Percentiles rank a stretch among this genome's conserved stretches.
Evolutionary conservation across 2,113 vertebrate genomes (phyloP).

Genomic region (Tragelaphus scriptus): DNA sequence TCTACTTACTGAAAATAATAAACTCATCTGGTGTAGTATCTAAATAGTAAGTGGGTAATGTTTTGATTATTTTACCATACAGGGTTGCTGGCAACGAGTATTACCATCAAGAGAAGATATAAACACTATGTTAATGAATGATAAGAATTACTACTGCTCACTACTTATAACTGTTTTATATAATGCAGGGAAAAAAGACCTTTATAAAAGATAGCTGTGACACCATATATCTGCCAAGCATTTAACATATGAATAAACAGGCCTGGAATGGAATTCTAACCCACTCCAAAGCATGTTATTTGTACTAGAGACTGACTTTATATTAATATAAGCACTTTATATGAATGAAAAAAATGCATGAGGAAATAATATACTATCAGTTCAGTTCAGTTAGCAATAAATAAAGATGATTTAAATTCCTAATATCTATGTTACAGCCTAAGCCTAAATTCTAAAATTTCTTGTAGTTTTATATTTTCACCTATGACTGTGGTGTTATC

Average conservation of each 20-base stretch:
- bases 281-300: background rate
- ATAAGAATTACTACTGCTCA: background rate
- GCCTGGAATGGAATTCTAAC: conserved; percentile 15
- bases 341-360: background rate
- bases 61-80: background rate
- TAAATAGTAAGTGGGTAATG: background rate
- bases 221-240: background rate
- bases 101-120: background rate
- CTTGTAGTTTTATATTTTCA: background rate
- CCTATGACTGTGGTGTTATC: background rate
- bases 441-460: conserved; percentile 23
- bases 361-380: background rate
- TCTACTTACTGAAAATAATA: background rate
- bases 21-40: background rate
- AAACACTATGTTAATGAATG: background rate
- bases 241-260: background rate
- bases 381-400: background rate
- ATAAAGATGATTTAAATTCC: background rate
- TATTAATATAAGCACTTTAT: background rate
- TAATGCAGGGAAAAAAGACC: background rate
- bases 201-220: background rate
- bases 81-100: background rate
- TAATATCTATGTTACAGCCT: background rate
- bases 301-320: background rate
- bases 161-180: background rate